Conservation (phyloP, 2,797 vertebrate species). For the Acanthurus lineatus region DNA sequence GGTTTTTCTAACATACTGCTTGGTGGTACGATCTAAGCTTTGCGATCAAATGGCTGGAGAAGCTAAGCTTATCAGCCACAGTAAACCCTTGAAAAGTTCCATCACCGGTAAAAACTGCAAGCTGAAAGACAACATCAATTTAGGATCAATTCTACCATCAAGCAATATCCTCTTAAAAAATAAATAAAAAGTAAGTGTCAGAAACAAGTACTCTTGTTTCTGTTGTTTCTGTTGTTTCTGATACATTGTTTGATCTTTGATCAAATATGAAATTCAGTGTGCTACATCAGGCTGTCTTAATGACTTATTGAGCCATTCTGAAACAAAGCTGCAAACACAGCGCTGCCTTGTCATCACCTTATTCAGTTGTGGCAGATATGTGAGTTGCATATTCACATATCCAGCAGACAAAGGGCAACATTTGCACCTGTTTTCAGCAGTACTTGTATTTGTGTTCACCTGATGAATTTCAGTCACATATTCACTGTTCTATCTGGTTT, state of each 20-base stretch:
- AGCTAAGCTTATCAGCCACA: not conserved
- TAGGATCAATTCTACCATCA: not conserved
- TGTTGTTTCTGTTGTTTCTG: too few relatives aligned
- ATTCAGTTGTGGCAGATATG: too few relatives aligned
- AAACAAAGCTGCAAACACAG: not conserved
- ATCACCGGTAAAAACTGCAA: not conserved
- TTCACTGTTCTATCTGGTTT: too few relatives aligned
- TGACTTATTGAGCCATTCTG: not conserved
- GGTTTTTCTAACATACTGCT: conserved; percentile 19
- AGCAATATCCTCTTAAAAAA: not conserved
- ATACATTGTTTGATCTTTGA: too few relatives aligned
- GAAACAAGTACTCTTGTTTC: not conserved
- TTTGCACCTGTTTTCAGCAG: too few relatives aligned
- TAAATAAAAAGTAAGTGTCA: not conserved
- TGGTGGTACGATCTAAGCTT: not conserved
- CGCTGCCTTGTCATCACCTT: too few relatives aligned
- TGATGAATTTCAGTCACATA: too few relatives aligned
- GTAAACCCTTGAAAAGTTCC: not conserved
- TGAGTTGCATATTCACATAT: too few relatives aligned
- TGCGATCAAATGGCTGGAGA: not conserved
- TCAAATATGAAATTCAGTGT: too few relatives aligned
- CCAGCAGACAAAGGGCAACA: too few relatives aligned
- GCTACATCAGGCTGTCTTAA: too few relatives aligned
- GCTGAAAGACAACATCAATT: not conserved
- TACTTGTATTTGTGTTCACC: too few relatives aligned